These are phyloP conservation scores for Rhynchonema sp. DNA, from an alignment of 2,888 invertebrate species.

Conservation along the genomic window DNA sequence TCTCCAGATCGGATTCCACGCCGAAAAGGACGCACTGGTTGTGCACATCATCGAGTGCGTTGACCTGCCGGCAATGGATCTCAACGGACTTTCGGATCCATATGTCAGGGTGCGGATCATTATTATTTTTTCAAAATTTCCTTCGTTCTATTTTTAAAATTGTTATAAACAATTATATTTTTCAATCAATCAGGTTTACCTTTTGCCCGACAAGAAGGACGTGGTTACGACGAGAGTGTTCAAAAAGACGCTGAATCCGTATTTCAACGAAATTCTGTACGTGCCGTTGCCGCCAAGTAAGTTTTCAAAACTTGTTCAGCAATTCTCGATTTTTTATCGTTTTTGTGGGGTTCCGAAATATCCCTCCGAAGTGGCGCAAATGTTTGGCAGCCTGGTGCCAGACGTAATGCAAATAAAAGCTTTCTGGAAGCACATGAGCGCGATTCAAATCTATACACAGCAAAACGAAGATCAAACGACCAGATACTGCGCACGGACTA, in stretches of 20 bases:
- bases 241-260: neutral
- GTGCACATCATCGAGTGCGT: slow-evolving; percentile 20
- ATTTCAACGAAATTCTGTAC: neutral
- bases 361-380: too few species aligned
- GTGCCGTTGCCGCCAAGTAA: neutral
- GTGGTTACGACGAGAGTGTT: neutral
- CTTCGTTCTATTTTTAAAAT: neutral
- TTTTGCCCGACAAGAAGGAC: neutral
- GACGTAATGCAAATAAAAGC: neutral
- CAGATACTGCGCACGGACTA: too few species aligned
- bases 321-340: too few species aligned
- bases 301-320: too few species aligned
- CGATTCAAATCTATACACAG: too few species aligned
- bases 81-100: slow-evolving; percentile 13
- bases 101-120: neutral
- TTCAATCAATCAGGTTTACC: neutral
- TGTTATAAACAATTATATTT: too few species aligned
- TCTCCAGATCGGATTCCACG: too few species aligned
- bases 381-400: neutral
- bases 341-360: too few species aligned
- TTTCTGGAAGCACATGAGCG: too few species aligned
- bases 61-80: slow-evolving; percentile 20
- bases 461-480: too few species aligned
- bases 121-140: neutral
- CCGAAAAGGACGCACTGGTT: slow-evolving; percentile 10